Evolutionary conservation across 2,113 vertebrate species (phyloP), one percentile per base, ranked within the genome.

Genomic region (human (Homo sapiens)): DNA sequence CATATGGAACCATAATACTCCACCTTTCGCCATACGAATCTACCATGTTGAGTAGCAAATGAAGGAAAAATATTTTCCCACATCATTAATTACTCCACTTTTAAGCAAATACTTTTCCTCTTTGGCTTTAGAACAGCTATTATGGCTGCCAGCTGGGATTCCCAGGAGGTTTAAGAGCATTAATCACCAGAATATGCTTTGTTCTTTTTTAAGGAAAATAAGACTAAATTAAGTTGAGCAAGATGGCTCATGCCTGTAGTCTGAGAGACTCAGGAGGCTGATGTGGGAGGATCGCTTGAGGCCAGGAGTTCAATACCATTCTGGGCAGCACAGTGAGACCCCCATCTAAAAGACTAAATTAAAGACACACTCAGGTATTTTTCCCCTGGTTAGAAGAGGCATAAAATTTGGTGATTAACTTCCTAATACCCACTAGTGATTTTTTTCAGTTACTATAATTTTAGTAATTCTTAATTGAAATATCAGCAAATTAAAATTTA

Each of bases 101-200:
- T 85, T n/a, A 88, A 96, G 70, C 83, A 95, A 84, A 93, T 40
- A 90, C 12, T 61, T 89, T 64, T 91, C 17, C 75, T 73, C 61
- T 90, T 97, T 90, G 96, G 57, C 43, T 92, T 88, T 96, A 90
- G 14, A 95, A 93, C 57, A 95, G 84, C 85, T 78, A 88, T 30
- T 80, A 18, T 94, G 82, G 84, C 76, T 96, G 90, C 94, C 97
- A 96, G 92, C 79, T 97, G 90, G 64, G 68, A 89, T 73, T 93
- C 90, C 80, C 16, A 1, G 23, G 57, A 88, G 22, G 45, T 96
- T 92, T 35, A 92, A 84, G n/a, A 94, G 32, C 40, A 25, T 94
- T 94, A 87, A 81, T 98, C 92, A 95, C 66, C 64, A 95, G 55
- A 94, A 83, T 76, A 68, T 90, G 61, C 73, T 98, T 97, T 97